A percentile compares a stretch with the other conserved stretches of the same genome.
Evolutionary conservation across 2,888 invertebrate species (phyloP).

Genomic region (Ormyrus pomaceus): DNA sequence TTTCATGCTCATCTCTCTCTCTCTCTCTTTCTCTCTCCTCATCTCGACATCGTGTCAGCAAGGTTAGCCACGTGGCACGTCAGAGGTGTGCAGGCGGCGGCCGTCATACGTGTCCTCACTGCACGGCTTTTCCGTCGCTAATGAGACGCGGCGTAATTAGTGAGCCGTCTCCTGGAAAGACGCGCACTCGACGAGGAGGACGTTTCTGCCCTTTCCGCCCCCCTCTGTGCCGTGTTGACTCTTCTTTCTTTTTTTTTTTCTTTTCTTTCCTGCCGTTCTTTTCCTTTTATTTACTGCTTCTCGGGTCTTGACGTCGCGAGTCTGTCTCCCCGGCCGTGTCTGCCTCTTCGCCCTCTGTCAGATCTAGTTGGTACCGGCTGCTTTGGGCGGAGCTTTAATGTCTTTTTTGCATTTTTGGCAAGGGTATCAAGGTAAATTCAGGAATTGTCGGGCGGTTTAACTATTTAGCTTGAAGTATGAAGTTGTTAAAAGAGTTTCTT

Average conservation of each 20-base stretch:
- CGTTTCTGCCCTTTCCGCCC: background rate
- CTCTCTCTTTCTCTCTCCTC: constrained; percentile 2
- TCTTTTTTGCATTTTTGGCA: no score
- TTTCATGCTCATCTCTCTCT: background rate
- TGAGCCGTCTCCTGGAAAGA: constrained; percentile 71
- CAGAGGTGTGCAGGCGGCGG: background rate
- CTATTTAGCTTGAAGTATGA: no score
- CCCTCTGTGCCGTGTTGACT: background rate
- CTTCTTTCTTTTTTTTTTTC: background rate
- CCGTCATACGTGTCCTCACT: constrained; percentile 35
- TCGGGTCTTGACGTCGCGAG: constrained; percentile 22
- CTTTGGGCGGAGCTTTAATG: background rate
- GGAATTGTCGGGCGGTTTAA: no score
- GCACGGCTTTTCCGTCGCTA: constrained; percentile 68
- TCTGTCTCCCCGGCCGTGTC: no score
- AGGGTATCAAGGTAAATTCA: no score
- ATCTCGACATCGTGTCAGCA: constrained; percentile 5
- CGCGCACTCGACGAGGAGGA: constrained; percentile 6
- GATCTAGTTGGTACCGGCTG: background rate
- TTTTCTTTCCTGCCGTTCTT: background rate
- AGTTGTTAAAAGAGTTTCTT: no score
- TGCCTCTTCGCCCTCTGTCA: background rate
- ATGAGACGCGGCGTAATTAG: constrained; percentile 75
- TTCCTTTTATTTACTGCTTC: constrained; percentile 22
- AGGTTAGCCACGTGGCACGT: constrained; percentile 9